Percentiles rank a stretch among this genome's conserved stretches.
phyloP scores from a whole-genome alignment of 2,888 invertebrate genomes.

The Meteorus colon region DNA sequence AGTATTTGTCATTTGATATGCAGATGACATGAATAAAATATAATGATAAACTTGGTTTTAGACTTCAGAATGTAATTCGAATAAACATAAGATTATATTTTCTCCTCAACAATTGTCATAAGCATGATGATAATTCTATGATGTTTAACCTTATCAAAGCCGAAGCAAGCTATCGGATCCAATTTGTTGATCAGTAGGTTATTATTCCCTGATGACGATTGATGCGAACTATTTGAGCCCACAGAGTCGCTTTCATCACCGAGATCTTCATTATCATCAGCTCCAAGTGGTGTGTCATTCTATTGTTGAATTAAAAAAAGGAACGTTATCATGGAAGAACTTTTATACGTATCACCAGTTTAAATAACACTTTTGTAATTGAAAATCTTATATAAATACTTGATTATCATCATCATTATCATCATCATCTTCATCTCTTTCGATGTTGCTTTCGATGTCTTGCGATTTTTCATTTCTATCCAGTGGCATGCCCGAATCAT shows the following conservation, averaged over 20 bases:
- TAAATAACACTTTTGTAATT: background rate
- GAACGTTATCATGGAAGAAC: background rate
- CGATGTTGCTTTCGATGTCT: slow-evolving; percentile 67
- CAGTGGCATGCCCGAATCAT: slow-evolving; percentile 16
- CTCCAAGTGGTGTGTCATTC: slow-evolving; percentile 57
- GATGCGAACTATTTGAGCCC: slow-evolving; percentile 65
- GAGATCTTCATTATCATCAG: slow-evolving; percentile 65
- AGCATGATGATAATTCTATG: no score
- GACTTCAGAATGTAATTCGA: no score
- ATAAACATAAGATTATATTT: no score
- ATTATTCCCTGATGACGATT: slow-evolving; percentile 66
- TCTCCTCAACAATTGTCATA: no score
- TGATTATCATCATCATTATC: slow-evolving; percentile 45
- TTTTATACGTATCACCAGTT: background rate
- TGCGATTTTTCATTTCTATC: slow-evolving; percentile 49
- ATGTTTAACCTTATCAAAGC: slow-evolving; percentile 64
- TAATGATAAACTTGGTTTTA: no score
- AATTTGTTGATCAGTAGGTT: slow-evolving; percentile 61
- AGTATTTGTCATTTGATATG: no score
- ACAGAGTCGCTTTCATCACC: slow-evolving; percentile 66
- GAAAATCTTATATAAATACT: slow-evolving; percentile 60
- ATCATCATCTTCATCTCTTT: slow-evolving; percentile 54
- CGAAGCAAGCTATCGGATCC: slow-evolving; percentile 65
- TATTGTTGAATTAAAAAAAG: slow-evolving; percentile 42
- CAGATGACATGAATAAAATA: no score